phyloP scores from a whole-genome alignment of 2,113 vertebrate genomes.

The Columba livia region DNA sequence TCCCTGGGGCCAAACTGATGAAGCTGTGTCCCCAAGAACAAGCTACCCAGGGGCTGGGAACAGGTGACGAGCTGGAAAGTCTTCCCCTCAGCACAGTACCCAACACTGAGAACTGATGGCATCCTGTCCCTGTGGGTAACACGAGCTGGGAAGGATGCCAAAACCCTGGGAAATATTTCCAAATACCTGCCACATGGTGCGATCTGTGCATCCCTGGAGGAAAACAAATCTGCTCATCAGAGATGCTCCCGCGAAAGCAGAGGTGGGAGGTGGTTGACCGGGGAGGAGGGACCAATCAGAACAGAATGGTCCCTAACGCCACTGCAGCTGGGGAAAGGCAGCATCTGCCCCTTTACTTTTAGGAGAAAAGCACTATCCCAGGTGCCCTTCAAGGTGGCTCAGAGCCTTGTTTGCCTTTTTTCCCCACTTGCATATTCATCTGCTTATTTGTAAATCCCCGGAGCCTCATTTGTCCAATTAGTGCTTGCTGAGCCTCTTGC shows the following conservation, averaged over 20 bases:
- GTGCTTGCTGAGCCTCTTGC: slow-evolving; percentile 39
- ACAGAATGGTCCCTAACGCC: neutral
- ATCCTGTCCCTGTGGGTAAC: neutral
- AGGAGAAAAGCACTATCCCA: neutral
- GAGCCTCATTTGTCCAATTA: slow-evolving; percentile 62
- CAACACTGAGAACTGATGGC: neutral
- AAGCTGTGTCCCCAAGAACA: neutral
- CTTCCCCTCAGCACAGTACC: neutral
- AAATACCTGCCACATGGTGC: neutral
- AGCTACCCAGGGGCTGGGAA: neutral
- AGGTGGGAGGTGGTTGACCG: fast-evolving
- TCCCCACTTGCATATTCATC: slow-evolving; percentile 27
- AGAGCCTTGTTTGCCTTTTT: slow-evolving; percentile 28
- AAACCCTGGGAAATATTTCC: neutral
- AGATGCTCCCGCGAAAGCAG: neutral
- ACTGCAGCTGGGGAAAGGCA: neutral
- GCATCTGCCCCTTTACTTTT: neutral
- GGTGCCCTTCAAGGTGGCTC: neutral
- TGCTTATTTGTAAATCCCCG: slow-evolving; percentile 42
- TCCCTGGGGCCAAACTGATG: neutral
- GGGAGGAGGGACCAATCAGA: neutral
- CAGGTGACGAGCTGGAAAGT: neutral
- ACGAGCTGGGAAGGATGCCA: neutral
- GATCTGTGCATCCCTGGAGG: neutral
- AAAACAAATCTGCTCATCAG: neutral